phyloP scores from a whole-genome alignment of 37 sponge, comb jelly and placozoan genomes.

The Chondrilla cf. caribensis region DNA sequence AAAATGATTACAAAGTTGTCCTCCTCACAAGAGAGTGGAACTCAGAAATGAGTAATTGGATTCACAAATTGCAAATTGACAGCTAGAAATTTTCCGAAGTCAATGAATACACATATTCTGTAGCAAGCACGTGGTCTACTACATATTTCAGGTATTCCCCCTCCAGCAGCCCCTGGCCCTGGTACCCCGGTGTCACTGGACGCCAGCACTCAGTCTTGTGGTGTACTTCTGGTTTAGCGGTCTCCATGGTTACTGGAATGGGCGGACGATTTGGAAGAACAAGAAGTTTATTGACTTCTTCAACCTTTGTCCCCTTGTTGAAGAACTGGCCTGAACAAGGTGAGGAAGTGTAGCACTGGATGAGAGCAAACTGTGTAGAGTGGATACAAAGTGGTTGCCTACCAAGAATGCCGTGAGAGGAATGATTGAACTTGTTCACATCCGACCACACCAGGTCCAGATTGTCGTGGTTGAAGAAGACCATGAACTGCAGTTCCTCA shows the following conservation, averaged over 20 bases:
- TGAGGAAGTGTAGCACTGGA: too few relatives aligned
- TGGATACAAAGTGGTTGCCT: background rate
- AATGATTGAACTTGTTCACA: background rate
- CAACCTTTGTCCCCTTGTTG: conserved; percentile 38
- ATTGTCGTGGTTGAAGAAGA: conserved; percentile 1
- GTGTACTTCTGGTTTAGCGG: conserved; percentile 24
- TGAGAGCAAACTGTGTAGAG: too few relatives aligned
- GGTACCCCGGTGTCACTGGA: conserved; percentile 57
- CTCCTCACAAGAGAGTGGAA: too few relatives aligned
- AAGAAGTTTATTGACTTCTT: conserved; percentile 29
- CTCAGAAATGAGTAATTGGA: too few relatives aligned
- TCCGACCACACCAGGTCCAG: conserved; percentile 11
- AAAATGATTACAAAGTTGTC: too few relatives aligned
- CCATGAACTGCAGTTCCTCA: background rate
- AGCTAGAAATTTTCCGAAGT: background rate
- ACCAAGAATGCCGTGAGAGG: background rate
- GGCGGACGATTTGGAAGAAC: conserved; percentile 15
- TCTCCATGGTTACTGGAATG: conserved; percentile 8
- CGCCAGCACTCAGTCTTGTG: conserved; percentile 42
- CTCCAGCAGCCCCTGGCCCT: conserved; percentile 28
- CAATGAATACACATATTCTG: conserved; percentile 11
- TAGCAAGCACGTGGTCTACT: conserved; percentile 28
- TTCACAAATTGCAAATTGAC: too few relatives aligned
- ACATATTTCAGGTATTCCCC: conserved; percentile 29
- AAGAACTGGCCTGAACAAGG: conserved; percentile 45